Conservation (phyloP, 2,797 vertebrate genomes). For the Falco berigora region DNA sequence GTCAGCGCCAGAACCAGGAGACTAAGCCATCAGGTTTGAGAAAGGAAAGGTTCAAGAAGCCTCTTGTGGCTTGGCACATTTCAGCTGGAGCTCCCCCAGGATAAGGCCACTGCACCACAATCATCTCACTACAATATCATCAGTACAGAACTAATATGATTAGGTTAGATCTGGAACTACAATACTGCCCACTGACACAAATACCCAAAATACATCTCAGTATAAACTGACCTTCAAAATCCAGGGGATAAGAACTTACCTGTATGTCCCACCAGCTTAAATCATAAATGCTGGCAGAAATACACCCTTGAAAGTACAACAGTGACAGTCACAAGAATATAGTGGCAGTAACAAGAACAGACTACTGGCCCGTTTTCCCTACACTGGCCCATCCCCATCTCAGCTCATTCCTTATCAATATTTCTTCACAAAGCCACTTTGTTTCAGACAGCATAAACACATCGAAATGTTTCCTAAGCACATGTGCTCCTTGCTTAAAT, state of each 20-base stretch:
- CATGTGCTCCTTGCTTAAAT: background rate
- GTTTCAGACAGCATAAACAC: background rate
- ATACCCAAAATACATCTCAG: slow-evolving; percentile 4
- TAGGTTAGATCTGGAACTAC: background rate
- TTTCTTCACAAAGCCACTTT: background rate
- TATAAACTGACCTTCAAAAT: background rate
- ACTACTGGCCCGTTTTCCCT: background rate
- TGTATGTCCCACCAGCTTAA: background rate
- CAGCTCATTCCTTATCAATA: background rate
- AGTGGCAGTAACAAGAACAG: background rate
- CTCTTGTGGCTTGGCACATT: slow-evolving; percentile 8
- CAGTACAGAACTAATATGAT: background rate
- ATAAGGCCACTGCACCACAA: background rate
- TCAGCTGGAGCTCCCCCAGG: background rate
- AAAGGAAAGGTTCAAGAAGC: background rate
- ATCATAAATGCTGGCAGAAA: background rate
- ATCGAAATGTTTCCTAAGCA: background rate
- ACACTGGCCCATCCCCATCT: background rate
- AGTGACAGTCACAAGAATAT: background rate
- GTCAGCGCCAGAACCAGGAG: background rate
- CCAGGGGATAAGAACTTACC: background rate
- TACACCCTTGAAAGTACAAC: background rate
- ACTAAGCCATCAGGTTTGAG: background rate
- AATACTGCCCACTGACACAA: background rate
- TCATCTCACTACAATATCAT: background rate